Base-by-base conservation (phyloP, 2,797 vertebrate species). In the Oceanodroma leucorhoa region DNA sequence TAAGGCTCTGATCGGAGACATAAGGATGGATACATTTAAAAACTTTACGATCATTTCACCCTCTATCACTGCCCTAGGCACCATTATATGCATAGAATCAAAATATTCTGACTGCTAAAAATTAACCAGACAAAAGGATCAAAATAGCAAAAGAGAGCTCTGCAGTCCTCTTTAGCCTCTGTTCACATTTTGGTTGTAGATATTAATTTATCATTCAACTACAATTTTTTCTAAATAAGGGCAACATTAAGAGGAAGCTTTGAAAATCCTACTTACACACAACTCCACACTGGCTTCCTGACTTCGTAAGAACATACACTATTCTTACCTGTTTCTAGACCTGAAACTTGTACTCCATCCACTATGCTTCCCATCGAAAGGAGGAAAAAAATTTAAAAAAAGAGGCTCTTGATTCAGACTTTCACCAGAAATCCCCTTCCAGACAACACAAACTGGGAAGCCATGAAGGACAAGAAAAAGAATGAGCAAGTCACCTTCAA, bases 301-400 rank as follows among this genome's bases (percentile, higher is more conserved):
- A 60, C 40, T 60, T 20, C 0, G 0, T 23, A 41, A 48, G 36
- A 55, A 57, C 2, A 46, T 4, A 20, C 11, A 9, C 11, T 65
- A 5, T 16, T 32, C 34, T 70, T 32, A 17, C 1, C 45, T 60
- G 16, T 36, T 60, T 58, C 26, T 36, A 65, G 22, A 43, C 21
- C 34, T 40, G 15, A 67, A 69, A 73, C 34, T 64, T 24, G 40
- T 11, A 11, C 34, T 53, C 16, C 18, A 40, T 23, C 51, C 36
- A n/a, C 55, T 32, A 14, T 8, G 9, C 11, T 54, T 78, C 57
- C 76, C 66, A 64, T 3, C 45, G 34, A 61, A 54, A 36, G 7
- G 17, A 12, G 6, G 43, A 19, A 43, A 19, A 5, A 23, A 30
- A 11, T 10, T 36, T 8, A 29, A 54, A 54, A 21, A 54, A 43